These are phyloP conservation scores for Cygnus buccinator DNA, from an alignment of 2,113 vertebrate genomes.

Conservation along the genomic window DNA sequence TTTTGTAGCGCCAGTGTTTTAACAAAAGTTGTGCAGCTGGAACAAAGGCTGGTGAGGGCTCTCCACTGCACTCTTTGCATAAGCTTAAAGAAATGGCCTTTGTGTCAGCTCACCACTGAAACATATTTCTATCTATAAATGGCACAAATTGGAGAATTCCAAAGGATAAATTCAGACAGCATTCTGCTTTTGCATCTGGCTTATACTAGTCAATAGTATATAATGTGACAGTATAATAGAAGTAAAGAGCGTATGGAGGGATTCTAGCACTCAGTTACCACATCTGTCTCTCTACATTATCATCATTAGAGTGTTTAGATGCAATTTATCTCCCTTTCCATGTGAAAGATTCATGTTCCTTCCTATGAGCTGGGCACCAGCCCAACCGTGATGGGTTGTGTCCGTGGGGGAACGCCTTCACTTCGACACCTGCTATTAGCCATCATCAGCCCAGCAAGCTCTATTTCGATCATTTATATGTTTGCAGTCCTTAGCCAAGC, in stretches of 20 bases:
- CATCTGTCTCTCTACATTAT: conserved; percentile 63
- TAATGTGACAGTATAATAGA: neutral
- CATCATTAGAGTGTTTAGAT: conserved; percentile 56
- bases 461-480: neutral
- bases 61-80: neutral
- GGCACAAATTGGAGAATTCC: neutral
- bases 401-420: neutral
- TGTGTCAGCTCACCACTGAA: neutral
- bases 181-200: conserved; percentile 7
- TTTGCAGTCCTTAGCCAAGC: neutral
- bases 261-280: conserved; percentile 20
- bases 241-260: neutral
- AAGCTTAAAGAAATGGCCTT: neutral
- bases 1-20: conserved; percentile 44
- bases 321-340: conserved; percentile 53
- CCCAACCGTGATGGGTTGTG: neutral
- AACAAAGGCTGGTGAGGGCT: neutral
- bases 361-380: conserved; percentile 33
- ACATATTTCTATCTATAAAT: neutral
- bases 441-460: conserved; percentile 45
- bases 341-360: conserved; percentile 30
- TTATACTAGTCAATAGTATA: neutral
- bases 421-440: conserved; percentile 39
- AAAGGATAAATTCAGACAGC: neutral
- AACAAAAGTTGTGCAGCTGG: neutral